phyloP scores from a whole-genome alignment of 2,797 vertebrate species.

The Muscicapa comitata region DNA sequence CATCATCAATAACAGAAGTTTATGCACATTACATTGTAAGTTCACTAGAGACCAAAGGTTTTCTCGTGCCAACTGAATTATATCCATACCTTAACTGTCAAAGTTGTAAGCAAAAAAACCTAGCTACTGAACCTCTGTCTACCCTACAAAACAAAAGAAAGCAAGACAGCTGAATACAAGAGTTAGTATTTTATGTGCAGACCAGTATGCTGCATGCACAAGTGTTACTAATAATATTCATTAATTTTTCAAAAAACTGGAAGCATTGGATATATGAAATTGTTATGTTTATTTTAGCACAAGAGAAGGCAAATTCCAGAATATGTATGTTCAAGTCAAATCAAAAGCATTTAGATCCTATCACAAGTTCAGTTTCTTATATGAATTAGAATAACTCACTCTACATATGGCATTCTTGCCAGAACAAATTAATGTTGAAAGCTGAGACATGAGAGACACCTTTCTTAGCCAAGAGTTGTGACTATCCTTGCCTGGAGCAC shows the following conservation, averaged over 20 bases:
- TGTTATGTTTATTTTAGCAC: not conserved
- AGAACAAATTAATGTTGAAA: conserved; percentile 36
- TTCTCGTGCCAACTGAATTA: not conserved
- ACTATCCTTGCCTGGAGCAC: not conserved
- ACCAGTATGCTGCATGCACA: not conserved
- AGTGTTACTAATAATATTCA: not conserved
- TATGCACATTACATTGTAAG: not conserved
- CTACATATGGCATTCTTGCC: not conserved
- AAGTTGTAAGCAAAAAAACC: not conserved
- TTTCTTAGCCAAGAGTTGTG: not conserved
- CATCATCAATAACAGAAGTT: not conserved
- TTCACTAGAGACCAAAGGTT: not conserved
- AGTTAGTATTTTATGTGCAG: not conserved
- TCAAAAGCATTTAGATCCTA: not conserved
- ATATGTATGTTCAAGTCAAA: not conserved
- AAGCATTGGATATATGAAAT: not conserved
- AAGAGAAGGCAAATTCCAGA: not conserved
- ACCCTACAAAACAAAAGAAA: not conserved
- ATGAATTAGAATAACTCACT: not conserved
- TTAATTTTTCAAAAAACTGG: not conserved
- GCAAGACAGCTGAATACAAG: not conserved
- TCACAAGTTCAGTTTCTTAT: conserved; percentile 14
- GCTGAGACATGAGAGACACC: not conserved
- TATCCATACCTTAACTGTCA: not conserved
- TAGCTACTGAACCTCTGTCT: not conserved